Conservation (phyloP, 2,888 invertebrate species). For the Cataglyphis cursor region DNA sequence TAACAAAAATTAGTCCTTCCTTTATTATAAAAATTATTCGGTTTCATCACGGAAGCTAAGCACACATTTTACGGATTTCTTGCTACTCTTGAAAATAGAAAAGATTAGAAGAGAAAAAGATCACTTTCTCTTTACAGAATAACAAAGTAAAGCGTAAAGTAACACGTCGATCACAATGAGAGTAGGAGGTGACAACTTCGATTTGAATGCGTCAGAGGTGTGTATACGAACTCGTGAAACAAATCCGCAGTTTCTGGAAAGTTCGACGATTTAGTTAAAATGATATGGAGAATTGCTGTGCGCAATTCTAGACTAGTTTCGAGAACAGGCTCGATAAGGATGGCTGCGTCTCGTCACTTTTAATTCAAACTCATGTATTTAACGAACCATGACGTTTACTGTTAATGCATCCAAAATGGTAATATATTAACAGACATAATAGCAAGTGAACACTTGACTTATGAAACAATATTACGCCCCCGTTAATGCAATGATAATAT, state of each 20-base stretch:
- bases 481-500: slow-evolving; percentile 18
- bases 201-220: neutral
- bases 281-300: slow-evolving; percentile 18
- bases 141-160: neutral
- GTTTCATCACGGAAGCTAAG: neutral
- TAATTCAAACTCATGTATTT: slow-evolving; percentile 45
- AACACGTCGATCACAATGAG: slow-evolving; percentile 23
- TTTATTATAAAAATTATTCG: neutral
- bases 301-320: slow-evolving; percentile 29
- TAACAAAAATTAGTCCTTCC: too few species aligned
- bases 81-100: neutral
- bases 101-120: neutral
- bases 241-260: slow-evolving; percentile 41
- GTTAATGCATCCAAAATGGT: slow-evolving; percentile 23
- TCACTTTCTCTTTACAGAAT: neutral
- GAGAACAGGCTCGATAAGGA: slow-evolving; percentile 17
- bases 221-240: slow-evolving; percentile 28
- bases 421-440: slow-evolving; percentile 38
- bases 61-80: neutral
- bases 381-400: slow-evolving; percentile 27
- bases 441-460: slow-evolving; percentile 32
- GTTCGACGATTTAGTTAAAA: slow-evolving; percentile 38
- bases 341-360: slow-evolving; percentile 42
- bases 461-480: slow-evolving; percentile 16
- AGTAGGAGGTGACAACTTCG: slow-evolving; percentile 22